Percentiles rank a stretch among this genome's conserved stretches.
Evolutionary conservation across 2,888 invertebrate genomes (phyloP).

Genomic region (Cylloceria caligata): DNA sequence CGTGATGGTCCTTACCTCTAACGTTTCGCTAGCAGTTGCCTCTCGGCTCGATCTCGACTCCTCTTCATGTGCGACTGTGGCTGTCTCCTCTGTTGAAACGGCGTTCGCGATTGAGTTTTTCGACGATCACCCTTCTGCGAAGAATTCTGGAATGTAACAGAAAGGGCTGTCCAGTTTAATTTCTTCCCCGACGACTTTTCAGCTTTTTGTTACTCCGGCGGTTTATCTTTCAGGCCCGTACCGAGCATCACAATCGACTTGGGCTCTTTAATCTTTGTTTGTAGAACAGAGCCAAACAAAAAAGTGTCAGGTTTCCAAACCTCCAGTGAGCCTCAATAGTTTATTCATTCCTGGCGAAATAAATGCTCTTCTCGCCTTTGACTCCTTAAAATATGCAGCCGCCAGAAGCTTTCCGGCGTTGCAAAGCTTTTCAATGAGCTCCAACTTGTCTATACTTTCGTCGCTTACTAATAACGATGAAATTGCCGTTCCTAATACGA

Average conservation of each 20-base stretch:
- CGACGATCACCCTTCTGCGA: constrained; percentile 15
- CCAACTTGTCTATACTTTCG: constrained; percentile 18
- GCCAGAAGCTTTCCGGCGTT: constrained; percentile 39
- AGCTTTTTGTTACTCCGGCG: constrained; percentile 14
- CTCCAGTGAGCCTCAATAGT: constrained; percentile 9
- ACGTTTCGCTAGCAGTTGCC: not conserved
- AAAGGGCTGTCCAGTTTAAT: constrained; percentile 44
- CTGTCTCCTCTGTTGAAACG: too few species aligned
- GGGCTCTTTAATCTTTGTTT: constrained; percentile 45
- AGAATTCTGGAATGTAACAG: constrained; percentile 7
- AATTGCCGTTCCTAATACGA: not conserved
- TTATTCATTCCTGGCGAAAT: constrained; percentile 48
- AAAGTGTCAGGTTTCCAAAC: constrained; percentile 34
- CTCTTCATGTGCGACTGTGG: too few species aligned
- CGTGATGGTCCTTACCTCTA: constrained; percentile 4
- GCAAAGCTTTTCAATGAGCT: constrained; percentile 29
- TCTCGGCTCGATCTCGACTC: not conserved
- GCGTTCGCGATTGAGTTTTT: not conserved
- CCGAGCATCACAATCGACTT: constrained; percentile 41
- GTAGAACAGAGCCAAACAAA: constrained; percentile 35
- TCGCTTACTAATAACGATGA: not conserved
- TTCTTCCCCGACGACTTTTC: not conserved
- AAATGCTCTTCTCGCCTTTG: constrained; percentile 49
- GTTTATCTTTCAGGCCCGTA: constrained; percentile 37
- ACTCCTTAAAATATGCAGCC: constrained; percentile 23